phyloP scores from a whole-genome alignment of 1,140 invertebrate genomes.

The Hermatobates lingyangjiaoensis region DNA sequence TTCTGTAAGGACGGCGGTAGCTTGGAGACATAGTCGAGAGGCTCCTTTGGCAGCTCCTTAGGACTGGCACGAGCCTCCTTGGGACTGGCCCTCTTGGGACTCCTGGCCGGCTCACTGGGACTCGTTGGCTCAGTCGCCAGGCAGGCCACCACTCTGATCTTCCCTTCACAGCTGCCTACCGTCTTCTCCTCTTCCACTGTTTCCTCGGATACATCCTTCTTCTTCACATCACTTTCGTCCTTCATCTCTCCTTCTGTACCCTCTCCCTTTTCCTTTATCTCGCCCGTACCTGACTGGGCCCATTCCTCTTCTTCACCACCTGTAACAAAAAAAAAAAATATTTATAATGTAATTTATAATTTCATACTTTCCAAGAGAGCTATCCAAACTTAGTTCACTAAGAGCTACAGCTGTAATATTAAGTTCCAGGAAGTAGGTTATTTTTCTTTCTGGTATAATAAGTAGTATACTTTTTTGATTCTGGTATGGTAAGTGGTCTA shows the following conservation, averaged over 20 bases:
- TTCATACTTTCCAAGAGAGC: no score
- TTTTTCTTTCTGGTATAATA: no score
- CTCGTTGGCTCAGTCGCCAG: constrained; percentile 49
- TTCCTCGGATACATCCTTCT: no score
- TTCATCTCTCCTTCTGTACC: neutral
- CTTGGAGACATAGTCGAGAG: constrained; percentile 22
- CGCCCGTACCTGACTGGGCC: constrained; percentile 9
- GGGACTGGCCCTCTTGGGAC: neutral
- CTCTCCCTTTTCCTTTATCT: constrained; percentile 4
- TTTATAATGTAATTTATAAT: no score
- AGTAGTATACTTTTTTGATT: no score
- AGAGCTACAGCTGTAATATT: no score
- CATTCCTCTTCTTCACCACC: constrained; percentile 14
- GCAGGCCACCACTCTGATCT: constrained; percentile 51
- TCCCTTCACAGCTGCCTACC: constrained; percentile 12
- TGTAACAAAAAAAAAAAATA: constrained; percentile 7
- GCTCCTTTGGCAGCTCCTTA: constrained; percentile 12
- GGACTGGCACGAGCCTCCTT: neutral
- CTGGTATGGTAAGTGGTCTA: no score
- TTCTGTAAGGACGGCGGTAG: constrained; percentile 27
- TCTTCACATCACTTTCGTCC: neutral
- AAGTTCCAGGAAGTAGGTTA: no score
- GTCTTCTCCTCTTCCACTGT: neutral
- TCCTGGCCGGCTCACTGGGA: neutral
- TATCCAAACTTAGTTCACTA: no score